These are phyloP conservation scores for Protonibea diacanthus DNA, from an alignment of 2,797 vertebrate genomes.

Conservation along the genomic window DNA sequence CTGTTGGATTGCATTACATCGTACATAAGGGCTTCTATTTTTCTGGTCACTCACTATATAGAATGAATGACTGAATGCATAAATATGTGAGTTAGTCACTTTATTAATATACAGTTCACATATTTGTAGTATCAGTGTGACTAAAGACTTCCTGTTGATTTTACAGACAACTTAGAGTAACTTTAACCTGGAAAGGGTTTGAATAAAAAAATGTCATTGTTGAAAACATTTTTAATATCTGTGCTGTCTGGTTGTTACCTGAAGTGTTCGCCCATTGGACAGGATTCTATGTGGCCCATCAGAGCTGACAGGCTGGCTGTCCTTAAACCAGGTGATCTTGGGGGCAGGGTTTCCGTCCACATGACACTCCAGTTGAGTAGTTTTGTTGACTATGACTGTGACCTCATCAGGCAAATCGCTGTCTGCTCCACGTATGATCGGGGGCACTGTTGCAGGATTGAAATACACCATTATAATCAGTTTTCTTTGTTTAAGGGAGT, in stretches of 20 bases:
- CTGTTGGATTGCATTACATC: not conserved
- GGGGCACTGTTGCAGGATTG: conserved; percentile 87
- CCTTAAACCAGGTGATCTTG: conserved; percentile 92
- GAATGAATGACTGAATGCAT: not conserved
- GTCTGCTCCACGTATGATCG: conserved; percentile 86
- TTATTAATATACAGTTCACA: not conserved
- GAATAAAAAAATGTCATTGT: not conserved
- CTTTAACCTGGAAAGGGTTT: not conserved
- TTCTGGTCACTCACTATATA: no score
- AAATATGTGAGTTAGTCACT: not conserved
- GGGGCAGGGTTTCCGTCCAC: conserved; percentile 90
- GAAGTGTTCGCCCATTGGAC: conserved; percentile 89
- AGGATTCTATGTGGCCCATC: conserved; percentile 81
- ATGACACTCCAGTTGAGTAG: conserved; percentile 87
- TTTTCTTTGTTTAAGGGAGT: not conserved
- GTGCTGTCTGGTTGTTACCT: conserved; percentile 82
- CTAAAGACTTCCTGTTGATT: not conserved
- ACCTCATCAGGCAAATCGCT: conserved; percentile 89
- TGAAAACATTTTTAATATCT: not conserved
- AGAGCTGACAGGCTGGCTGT: conserved; percentile 84
- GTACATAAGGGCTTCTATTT: not conserved
- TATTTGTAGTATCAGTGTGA: not conserved
- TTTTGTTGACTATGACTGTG: conserved; percentile 88
- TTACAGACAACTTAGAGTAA: not conserved
- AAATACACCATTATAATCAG: conserved; percentile 10